Conservation (phyloP, 2,888 invertebrate genomes). For the Euclidia mi region DNA sequence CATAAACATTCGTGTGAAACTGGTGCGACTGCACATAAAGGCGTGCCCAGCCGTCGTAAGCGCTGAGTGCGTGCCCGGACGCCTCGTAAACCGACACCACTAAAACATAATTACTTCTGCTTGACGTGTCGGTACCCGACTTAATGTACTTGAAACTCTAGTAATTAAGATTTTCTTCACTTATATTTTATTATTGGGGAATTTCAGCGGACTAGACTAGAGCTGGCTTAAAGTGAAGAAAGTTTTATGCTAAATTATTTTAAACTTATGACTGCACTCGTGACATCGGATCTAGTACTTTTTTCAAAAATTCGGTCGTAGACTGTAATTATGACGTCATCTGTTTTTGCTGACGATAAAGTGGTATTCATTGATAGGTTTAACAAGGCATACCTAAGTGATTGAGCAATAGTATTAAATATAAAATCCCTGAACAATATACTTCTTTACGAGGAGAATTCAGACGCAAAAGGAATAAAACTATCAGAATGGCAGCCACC, state of each 20-base stretch:
- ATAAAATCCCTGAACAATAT: too few species aligned
- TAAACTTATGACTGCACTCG: background rate
- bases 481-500: too few species aligned
- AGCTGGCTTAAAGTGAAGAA: background rate
- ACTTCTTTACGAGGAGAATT: too few species aligned
- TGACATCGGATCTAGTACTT: background rate
- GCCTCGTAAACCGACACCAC: conserved; percentile 59
- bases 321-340: background rate
- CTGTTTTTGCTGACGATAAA: too few species aligned
- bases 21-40: conserved; percentile 14
- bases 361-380: too few species aligned
- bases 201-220: conserved; percentile 4
- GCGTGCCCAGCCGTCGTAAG: conserved; percentile 29
- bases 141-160: conserved; percentile 28
- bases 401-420: too few species aligned
- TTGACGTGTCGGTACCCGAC: conserved; percentile 52
- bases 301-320: too few species aligned
- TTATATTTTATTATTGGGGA: conserved; percentile 26
- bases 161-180: conserved; percentile 36
- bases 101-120: conserved; percentile 67
- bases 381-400: too few species aligned
- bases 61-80: conserved; percentile 45
- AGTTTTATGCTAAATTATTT: background rate
- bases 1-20: conserved; percentile 10
- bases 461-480: too few species aligned